Evolutionary conservation across 1,140 invertebrate species (phyloP), one percentile per base, ranked within the genome.

Genomic region (Calephelis virginiensis): DNA sequence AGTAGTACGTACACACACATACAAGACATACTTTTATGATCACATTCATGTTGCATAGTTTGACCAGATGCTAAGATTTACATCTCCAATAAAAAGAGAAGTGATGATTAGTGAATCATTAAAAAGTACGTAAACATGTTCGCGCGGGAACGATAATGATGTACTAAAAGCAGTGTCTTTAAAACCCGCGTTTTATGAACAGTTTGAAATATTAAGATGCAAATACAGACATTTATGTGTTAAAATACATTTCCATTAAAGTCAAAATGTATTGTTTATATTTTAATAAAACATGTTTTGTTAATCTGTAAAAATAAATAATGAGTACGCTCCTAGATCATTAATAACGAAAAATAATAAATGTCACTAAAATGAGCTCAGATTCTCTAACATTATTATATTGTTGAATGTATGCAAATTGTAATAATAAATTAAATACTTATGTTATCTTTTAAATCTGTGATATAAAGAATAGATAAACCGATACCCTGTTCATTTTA

Each of bases 81-180:
- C 61, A 66, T 70, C 45, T 59, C 38, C 67, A 17, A 72, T 67
- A 68, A 68, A 70, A 70, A 61, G 69, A 66, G 61, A 17, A 59
- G 17, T 61, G 70, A 77, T 86, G 79, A 78, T 84, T 84, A 84
- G 77, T 77, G 47, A 74, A 78, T 75, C 76, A 75, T 83, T 78
- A 83, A 81, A 77, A 68, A 73, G 70, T 67, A 68, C 70, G 71
- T 79, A 81, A 84, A 77, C 77, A 74, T 60, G 73, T 66, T 67
- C 71, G 74, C 74, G 81, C 73, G 73, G 74, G 70, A 74, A 76
- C 74, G 74, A 72, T 82, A 81, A 80, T 78, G 66, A 76, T 66
- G 64, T 50, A 72, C 69, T 81, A 83, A 85, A 84, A 74, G 62
- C 78, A 77, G 80, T 78, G 67, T 76, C 62, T 72, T 72, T 59